Base-by-base conservation (phyloP, 2,797 vertebrate species). In the Denticeps clupeoides region DNA sequence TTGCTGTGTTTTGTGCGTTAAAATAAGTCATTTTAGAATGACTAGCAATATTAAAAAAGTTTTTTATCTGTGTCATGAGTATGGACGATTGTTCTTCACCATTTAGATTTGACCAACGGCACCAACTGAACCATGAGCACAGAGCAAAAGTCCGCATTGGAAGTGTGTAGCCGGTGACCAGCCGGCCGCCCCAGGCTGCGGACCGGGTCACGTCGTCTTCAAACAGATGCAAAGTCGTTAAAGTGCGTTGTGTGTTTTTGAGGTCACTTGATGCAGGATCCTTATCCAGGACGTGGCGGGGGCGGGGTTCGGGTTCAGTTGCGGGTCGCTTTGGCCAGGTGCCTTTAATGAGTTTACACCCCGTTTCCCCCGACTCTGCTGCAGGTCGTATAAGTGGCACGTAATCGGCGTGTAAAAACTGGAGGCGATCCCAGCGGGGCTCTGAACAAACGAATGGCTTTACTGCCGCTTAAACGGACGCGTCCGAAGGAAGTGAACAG, bases 21-120 rank as follows among this genome's bases (percentile, higher is more conserved):
- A n/a, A n/a, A n/a, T n/a, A n/a, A n/a, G n/a, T n/a, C n/a, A n/a
- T n/a, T n/a, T n/a, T n/a, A n/a, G n/a, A n/a, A n/a, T n/a, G n/a
- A n/a, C n/a, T n/a, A n/a, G n/a, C n/a, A n/a, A n/a, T n/a, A n/a
- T n/a, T n/a, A n/a, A n/a, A n/a, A n/a, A 61, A 49, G 48, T 53
- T 46, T 68, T 46, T 67, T 64, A 46, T 63, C 69, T 68, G 65
- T 27, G 49, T n/a, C 71, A 64, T 63, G 59, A 70, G 65, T 72
- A 80, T 68, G 59, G n/a, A n/a, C n/a, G n/a, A n/a, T n/a, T n/a
- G n/a, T n/a, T n/a, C n/a, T n/a, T n/a, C n/a, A n/a, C n/a, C n/a
- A n/a, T n/a, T n/a, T n/a, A n/a, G n/a, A n/a, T n/a, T n/a, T n/a
- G n/a, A n/a, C n/a, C n/a, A n/a, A n/a, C n/a, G n/a, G n/a, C n/a